phyloP scores from a whole-genome alignment of 1,140 invertebrate genomes.

The Anoplolepis gracilipes region DNA sequence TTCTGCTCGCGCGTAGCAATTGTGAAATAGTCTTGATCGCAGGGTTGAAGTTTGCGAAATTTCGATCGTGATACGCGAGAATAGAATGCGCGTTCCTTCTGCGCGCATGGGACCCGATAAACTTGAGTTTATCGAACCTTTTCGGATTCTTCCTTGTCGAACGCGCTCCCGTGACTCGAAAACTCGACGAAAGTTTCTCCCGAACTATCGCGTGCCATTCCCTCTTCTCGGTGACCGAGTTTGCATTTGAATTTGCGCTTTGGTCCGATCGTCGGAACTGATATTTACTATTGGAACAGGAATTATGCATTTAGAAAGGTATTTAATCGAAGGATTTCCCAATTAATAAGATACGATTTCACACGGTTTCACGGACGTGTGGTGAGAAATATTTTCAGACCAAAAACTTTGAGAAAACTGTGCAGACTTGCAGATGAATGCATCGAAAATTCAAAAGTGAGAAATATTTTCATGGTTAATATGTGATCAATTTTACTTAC shows the following conservation, averaged over 20 bases:
- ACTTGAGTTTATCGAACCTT: conserved; percentile 37
- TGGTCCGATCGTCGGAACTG: not conserved
- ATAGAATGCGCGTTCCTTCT: conserved; percentile 13
- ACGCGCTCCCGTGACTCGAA: conserved; percentile 13
- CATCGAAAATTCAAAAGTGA: not conserved
- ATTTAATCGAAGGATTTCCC: not conserved
- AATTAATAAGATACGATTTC: not conserved
- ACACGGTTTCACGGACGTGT: no score
- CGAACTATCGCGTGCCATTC: conserved; percentile 43
- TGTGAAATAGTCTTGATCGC: not conserved
- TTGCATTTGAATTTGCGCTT: conserved; percentile 43
- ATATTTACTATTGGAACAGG: conserved; percentile 1
- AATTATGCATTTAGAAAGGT: not conserved
- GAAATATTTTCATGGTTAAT: not conserved
- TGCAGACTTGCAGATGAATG: not conserved
- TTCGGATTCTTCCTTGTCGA: conserved; percentile 43
- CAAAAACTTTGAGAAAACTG: no score
- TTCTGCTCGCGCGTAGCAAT: conserved; percentile 8
- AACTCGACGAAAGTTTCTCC: conserved; percentile 24
- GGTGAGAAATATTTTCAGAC: not conserved
- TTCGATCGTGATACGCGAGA: conserved; percentile 42
- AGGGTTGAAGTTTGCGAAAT: conserved; percentile 26
- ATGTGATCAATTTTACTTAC: not conserved
- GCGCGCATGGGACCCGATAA: conserved; percentile 9
- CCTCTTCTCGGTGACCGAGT: conserved; percentile 28